Base-by-base conservation (phyloP, 2,113 vertebrate genomes). In the Brachyistius frenatus region DNA sequence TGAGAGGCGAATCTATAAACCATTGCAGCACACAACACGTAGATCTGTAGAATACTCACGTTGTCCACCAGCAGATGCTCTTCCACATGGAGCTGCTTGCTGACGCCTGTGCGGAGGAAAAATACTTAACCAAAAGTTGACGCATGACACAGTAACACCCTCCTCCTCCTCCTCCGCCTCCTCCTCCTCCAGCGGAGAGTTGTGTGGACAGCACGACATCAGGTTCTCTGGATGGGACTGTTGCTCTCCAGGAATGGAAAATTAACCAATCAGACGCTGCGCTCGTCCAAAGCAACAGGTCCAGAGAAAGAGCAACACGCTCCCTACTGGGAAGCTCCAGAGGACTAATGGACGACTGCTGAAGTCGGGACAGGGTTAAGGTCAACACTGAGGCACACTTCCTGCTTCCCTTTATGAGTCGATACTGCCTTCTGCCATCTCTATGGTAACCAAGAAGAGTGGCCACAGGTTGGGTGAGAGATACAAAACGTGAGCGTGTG, bases 371-470 rank as follows among this genome's bases (percentile, higher is more conserved):
- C 78, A 35, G 73, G 70, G 80, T 84, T 86, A 70, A 76, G 86
- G 86, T 93, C 91, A 85, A 93, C 91, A 91, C 81, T 2, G 36
- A 85, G 66, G 72, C 47, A 60, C 78, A 80, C 88, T 84, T 91
- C 89, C 88, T 92, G 86, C 70, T 78, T 81, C 53, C 66, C 64
- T 80, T 74, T 47, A 84, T 30, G 52, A 84, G 88, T 90, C 87
- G 79, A 93, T 93, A 87, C 58, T 32, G 79, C 74, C 86, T 63
- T 72, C 87, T 86, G 71, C 39, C 55, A 68, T 93, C 83, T 50
- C 94, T 66, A 93, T 88, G 89, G 91, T 89, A 70, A 94, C 92
- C 72, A 72, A 63, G 90, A 84, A 83, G 76, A 80, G 64, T 31
- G 75, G 80, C 72, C 50, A 53, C 70, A 57, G 76, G 64, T 78